Conservation (phyloP, 2,888 invertebrate genomes). For the Neoaliturus tenellus region DNA sequence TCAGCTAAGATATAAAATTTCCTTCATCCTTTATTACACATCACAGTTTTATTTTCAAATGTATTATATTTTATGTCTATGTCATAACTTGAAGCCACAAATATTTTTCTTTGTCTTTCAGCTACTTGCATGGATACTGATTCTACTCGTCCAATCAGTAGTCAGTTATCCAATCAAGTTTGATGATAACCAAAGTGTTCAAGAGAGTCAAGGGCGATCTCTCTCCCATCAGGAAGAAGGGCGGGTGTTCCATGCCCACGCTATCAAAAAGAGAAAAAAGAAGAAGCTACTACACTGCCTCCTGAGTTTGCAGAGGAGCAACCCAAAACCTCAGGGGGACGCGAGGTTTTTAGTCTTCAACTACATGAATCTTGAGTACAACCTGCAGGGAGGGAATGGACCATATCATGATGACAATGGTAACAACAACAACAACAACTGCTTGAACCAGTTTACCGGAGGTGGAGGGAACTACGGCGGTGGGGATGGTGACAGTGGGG, state of each 20-base stretch:
- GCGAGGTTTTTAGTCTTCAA: constrained; percentile 50
- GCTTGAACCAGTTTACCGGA: constrained; percentile 11
- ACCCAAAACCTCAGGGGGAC: constrained; percentile 11
- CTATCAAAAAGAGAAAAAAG: constrained; percentile 53
- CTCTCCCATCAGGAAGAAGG: constrained; percentile 36
- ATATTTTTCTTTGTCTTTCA: not conserved
- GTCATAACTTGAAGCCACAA: no score
- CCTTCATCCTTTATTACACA: no score
- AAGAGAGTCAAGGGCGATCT: not conserved
- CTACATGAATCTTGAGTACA: constrained; percentile 51
- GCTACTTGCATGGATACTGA: not conserved
- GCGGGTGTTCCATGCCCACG: constrained; percentile 55
- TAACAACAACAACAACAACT: constrained; percentile 1
- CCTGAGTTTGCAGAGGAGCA: constrained; percentile 35
- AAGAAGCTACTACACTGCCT: constrained; percentile 58
- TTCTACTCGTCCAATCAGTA: not conserved
- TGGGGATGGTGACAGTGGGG: not conserved
- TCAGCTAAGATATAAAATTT: no score
- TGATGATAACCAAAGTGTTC: not conserved
- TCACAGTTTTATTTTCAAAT: no score
- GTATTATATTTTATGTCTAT: no score
- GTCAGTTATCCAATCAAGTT: constrained; percentile 27
- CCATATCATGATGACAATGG: constrained; percentile 49
- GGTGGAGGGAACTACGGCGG: not conserved
- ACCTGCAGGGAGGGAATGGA: constrained; percentile 13